Conservation (phyloP, 2,888 invertebrate genomes). For the Miltochrista miniata region DNA sequence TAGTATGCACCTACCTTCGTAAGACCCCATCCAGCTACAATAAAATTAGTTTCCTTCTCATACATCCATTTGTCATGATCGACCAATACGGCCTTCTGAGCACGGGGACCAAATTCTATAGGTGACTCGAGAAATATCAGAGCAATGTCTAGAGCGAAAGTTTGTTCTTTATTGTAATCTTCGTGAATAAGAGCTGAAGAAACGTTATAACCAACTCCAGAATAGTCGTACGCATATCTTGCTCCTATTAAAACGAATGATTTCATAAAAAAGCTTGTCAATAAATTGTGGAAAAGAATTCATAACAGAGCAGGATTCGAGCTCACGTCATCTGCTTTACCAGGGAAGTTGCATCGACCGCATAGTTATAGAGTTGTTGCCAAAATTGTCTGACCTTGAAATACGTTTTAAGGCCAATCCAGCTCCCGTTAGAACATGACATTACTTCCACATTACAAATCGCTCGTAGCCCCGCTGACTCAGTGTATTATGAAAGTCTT, state of each 20-base stretch:
- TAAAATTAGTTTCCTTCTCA: conserved; percentile 39
- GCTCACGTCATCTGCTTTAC: too few species aligned
- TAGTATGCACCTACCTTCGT: conserved; percentile 41
- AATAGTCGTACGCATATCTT: conserved; percentile 50
- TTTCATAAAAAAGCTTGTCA: not conserved
- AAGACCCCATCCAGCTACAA: conserved; percentile 66
- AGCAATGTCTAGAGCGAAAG: conserved; percentile 63
- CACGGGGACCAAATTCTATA: conserved; percentile 39
- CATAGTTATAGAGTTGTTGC: too few species aligned
- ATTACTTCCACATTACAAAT: too few species aligned
- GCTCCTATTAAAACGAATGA: conserved; percentile 43
- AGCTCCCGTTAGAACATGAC: too few species aligned
- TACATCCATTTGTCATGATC: conserved; percentile 54
- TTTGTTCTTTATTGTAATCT: conserved; percentile 48
- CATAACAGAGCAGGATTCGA: too few species aligned
- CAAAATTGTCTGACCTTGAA: too few species aligned
- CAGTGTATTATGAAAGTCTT: too few species aligned
- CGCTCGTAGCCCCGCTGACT: too few species aligned
- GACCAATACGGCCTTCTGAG: conserved; percentile 54
- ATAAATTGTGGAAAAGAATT: too few species aligned
- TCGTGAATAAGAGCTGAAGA: conserved; percentile 45
- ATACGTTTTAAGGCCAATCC: too few species aligned
- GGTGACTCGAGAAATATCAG: conserved; percentile 48
- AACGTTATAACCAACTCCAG: conserved; percentile 41
- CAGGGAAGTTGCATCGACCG: too few species aligned